These are phyloP conservation scores for Nothobranchius kuhntae DNA, from an alignment of 2,113 vertebrate species.

Conservation along the genomic window DNA sequence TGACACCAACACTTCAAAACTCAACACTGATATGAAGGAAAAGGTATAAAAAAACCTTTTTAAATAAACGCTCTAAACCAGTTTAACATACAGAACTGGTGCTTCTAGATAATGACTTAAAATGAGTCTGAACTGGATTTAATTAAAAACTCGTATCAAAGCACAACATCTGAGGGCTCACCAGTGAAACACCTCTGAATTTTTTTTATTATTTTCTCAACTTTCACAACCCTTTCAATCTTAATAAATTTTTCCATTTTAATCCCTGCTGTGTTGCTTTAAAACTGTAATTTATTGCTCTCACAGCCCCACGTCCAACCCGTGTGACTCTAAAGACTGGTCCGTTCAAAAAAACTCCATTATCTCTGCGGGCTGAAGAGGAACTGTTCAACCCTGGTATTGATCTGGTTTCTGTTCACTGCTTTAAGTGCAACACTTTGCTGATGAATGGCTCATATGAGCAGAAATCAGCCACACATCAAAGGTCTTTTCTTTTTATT, in stretches of 20 bases:
- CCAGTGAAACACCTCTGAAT: not conserved
- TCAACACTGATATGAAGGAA: too few relatives aligned
- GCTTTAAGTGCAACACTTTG: conserved; percentile 48
- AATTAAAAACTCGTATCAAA: conserved; percentile 18
- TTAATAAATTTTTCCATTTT: conserved; percentile 31
- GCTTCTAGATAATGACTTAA: too few relatives aligned
- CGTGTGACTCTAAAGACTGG: conserved; percentile 39
- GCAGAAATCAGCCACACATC: conserved; percentile 44
- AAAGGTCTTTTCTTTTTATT: conserved; percentile 31
- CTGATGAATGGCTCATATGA: conserved; percentile 58
- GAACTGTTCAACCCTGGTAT: conserved; percentile 53
- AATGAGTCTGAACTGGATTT: conserved; percentile 20
- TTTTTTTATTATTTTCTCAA: not conserved
- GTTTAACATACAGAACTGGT: too few relatives aligned
- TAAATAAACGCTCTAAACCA: too few relatives aligned
- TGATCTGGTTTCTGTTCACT: conserved; percentile 56
- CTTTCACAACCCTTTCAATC: conserved; percentile 23
- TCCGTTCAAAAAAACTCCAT: conserved; percentile 33
- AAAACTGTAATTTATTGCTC: conserved; percentile 38
- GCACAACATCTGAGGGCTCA: not conserved
- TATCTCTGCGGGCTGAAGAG: conserved; percentile 44
- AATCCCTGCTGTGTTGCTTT: conserved; percentile 22
- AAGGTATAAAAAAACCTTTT: too few relatives aligned
- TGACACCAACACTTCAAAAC: too few relatives aligned
- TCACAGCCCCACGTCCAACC: conserved; percentile 5